Evolutionary conservation across 1,140 invertebrate species (phyloP).

Genomic region (Paracyclopina nana): DNA sequence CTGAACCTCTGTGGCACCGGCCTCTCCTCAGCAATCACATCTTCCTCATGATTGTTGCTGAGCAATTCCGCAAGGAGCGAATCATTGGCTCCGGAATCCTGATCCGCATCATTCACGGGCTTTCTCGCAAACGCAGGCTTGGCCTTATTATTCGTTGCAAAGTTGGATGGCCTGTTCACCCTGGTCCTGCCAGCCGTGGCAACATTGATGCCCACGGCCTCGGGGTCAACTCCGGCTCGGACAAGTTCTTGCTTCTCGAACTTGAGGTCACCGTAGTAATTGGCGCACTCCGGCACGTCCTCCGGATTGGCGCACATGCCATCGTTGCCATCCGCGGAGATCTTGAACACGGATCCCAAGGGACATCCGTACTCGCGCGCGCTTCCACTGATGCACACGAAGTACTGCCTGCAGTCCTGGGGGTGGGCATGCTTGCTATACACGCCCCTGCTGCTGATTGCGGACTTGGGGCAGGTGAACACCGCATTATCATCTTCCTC

Average conservation of each 20-base stretch:
- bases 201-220: constrained; percentile 3
- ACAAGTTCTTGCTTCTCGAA: constrained; percentile 13
- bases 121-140: no score
- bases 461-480: constrained; percentile 59
- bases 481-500: constrained; percentile 30
- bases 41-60: no score
- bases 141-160: no score
- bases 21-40: no score
- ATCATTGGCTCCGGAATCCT: no score
- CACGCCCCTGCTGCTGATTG: constrained; percentile 47
- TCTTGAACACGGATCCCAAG: constrained; percentile 86
- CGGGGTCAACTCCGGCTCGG: constrained; percentile 11
- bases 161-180: constrained; percentile 1
- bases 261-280: constrained; percentile 16
- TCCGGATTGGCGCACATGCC: constrained; percentile 82
- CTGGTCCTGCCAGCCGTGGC: not conserved
- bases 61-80: no score
- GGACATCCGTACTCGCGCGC: constrained; percentile 83
- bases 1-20: no score
- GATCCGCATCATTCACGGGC: no score
- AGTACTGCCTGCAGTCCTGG: constrained; percentile 84
- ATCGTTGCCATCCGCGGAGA: constrained; percentile 52
- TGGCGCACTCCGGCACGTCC: constrained; percentile 66
- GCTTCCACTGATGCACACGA: constrained; percentile 59
- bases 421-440: constrained; percentile 86